Percentiles rank a stretch among this genome's conserved stretches.
phyloP scores from a whole-genome alignment of 2,113 vertebrate genomes.

The Cacatua alba region DNA sequence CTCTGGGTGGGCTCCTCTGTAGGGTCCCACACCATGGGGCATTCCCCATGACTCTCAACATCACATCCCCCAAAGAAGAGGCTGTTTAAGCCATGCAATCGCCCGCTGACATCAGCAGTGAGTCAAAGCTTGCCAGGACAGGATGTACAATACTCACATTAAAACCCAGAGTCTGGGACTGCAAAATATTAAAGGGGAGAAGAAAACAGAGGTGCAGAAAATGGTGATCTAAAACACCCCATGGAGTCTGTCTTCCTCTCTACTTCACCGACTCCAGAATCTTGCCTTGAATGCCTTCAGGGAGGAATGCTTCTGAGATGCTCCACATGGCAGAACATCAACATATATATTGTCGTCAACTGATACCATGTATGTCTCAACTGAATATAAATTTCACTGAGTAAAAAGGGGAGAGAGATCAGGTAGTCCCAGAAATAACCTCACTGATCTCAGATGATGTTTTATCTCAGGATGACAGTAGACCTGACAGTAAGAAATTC shows the following conservation, averaged over 20 bases:
- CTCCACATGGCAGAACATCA: background rate
- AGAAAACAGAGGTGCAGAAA: background rate
- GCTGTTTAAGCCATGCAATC: rapidly evolving
- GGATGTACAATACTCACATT: no score
- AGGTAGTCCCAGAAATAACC: background rate
- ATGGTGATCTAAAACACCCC: background rate
- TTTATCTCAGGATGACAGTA: background rate
- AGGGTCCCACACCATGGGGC: background rate
- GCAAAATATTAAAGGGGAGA: background rate
- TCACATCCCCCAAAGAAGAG: no score
- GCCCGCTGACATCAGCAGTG: rapidly evolving
- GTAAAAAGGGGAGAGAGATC: background rate
- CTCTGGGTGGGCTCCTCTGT: background rate
- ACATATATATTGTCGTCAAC: background rate
- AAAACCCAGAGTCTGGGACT: background rate
- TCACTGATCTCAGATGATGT: background rate
- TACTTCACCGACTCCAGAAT: background rate
- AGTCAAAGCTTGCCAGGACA: background rate
- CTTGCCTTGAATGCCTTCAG: background rate
- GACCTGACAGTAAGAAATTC: background rate
- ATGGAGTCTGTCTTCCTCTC: background rate
- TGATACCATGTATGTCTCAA: background rate
- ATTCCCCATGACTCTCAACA: rapidly evolving
- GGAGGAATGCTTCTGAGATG: background rate
- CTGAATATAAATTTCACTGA: background rate